A percentile compares a stretch with the other conserved stretches of the same genome.
Evolutionary conservation across 1,140 invertebrate species (phyloP).

Genomic region (Drosophila nigrodunni): DNA sequence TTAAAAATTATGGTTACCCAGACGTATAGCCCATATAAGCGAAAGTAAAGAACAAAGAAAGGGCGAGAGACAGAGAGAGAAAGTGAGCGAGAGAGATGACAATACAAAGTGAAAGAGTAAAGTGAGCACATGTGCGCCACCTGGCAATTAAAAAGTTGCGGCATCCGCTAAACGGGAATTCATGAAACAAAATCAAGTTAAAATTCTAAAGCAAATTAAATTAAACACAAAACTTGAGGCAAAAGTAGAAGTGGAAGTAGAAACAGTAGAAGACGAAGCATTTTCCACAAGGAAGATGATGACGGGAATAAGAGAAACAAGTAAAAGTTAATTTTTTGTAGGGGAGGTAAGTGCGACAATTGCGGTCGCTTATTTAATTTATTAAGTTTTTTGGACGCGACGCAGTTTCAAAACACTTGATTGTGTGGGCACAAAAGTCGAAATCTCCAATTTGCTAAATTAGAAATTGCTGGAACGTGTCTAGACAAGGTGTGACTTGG

Average conservation of each 20-base stretch:
- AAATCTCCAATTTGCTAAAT: neutral
- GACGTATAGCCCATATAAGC: neutral
- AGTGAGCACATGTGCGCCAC: constrained; percentile 39
- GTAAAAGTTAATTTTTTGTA: neutral
- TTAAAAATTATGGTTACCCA: constrained; percentile 29
- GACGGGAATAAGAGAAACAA: neutral
- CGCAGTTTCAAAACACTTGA: constrained; percentile 11
- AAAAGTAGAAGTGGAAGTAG: neutral
- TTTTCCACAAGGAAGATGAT: neutral
- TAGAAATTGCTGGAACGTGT: neutral
- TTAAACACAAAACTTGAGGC: constrained; percentile 63
- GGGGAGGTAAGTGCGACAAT: constrained; percentile 15
- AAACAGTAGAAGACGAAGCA: neutral
- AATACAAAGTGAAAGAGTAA: neutral
- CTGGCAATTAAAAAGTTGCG: constrained; percentile 78
- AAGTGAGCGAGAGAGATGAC: neutral
- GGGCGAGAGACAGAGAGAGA: neutral
- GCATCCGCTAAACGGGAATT: constrained; percentile 54
- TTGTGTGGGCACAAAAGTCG: neutral
- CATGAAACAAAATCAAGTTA: constrained; percentile 63
- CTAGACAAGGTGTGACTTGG: neutral
- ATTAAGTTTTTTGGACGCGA: constrained; percentile 47
- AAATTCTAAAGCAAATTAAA: constrained; percentile 67
- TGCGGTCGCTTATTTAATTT: constrained; percentile 41
- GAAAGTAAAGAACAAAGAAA: neutral